Evolutionary conservation across 2,888 invertebrate genomes (phyloP), one percentile per base, ranked within the genome.

Genomic region (Clivina fossor): DNA sequence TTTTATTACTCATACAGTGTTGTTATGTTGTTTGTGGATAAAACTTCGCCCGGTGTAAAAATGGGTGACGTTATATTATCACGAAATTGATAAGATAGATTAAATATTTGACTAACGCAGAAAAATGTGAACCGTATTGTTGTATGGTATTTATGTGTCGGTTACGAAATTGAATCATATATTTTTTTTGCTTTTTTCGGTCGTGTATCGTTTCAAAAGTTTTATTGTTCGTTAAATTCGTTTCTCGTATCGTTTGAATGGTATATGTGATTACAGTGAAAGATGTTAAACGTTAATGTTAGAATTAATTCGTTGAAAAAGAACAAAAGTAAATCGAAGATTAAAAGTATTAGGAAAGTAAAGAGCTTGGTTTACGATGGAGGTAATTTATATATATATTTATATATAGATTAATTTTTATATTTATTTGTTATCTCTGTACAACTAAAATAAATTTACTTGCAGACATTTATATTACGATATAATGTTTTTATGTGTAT

Each of bases 341-440:
- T 49, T n/a, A 49, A 38, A 38, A 26, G 37, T 19, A 9, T 30
- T 11, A 32, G 55, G 2, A 46, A 38, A 47, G 55, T 55, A 20
- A 55, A 47, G 47, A 55, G 55, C 40, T 47, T 55, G n/a, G 38
- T 55, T 3, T 55, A 47, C 20, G 55, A 47, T 40, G 37, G 44
- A 26, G 44, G 44, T 40, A 40, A 11, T 13, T 1, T 33, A 15
- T 8, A 33, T n/a, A 15, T n/a, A 8, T 8, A 15, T 33, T 16
- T 4, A 9, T 33, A 5, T 33, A 33, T n/a, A 33, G 5, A 9
- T n/a, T 33, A 8, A 33, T 33, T 3, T 15, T 33, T 15, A 15
- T 33, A 37, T 37, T n/a, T n/a, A n/a, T n/a, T n/a, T n/a, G n/a
- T n/a, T n/a, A n/a, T n/a, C n/a, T n/a, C n/a, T n/a, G n/a, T n/a